Conservation (phyloP, 2,113 vertebrate genomes). For the Indicator indicator region DNA sequence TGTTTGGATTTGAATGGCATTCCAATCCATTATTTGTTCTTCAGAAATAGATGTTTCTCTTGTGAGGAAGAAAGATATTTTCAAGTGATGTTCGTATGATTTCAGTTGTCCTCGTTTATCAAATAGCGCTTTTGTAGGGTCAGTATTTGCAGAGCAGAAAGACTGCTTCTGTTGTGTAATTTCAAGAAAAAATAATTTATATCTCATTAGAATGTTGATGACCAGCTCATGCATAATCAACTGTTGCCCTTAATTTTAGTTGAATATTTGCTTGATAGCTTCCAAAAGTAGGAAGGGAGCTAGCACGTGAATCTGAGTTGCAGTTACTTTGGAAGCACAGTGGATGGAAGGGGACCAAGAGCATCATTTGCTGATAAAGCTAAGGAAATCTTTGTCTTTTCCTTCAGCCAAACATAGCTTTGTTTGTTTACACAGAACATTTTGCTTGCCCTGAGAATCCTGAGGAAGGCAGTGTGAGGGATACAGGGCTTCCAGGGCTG, state of each 20-base stretch:
- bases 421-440: neutral
- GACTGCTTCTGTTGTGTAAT: neutral
- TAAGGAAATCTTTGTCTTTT: conserved; percentile 1
- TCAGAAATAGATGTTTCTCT: conserved; percentile 77
- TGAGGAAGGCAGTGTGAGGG: fast-evolving
- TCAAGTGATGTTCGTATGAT: conserved; percentile 23
- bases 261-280: neutral
- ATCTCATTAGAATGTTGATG: neutral
- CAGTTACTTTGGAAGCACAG: neutral
- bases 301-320: neutral
- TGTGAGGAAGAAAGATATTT: conserved; percentile 56
- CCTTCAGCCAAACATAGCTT: neutral
- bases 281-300: neutral
- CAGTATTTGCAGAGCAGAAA: neutral
- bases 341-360: neutral
- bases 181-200: neutral
- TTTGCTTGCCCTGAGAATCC: neutral
- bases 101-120: neutral
- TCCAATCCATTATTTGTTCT: conserved; percentile 73
- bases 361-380: neutral
- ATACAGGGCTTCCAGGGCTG: neutral
- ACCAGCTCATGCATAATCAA: neutral
- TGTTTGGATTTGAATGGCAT: conserved; percentile 80
- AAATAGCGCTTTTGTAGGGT: neutral
- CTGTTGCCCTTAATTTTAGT: neutral